These are phyloP conservation scores for Athripsodes cinereus DNA, from an alignment of 2,888 invertebrate species.

Conservation along the genomic window DNA sequence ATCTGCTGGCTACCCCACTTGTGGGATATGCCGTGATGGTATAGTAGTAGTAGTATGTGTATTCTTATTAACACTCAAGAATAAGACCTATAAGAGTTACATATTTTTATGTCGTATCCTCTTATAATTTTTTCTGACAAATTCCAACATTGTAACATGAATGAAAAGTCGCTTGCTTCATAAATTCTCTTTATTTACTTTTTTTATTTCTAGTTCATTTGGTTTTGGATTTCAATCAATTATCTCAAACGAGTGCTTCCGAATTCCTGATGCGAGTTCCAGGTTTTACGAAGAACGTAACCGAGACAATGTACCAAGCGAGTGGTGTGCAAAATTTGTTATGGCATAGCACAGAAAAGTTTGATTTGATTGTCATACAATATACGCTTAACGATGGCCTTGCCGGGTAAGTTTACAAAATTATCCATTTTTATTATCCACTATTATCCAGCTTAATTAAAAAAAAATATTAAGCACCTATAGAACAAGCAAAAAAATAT, in stretches of 20 bases:
- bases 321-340: slow-evolving; percentile 8
- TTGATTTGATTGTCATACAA: slow-evolving; percentile 20
- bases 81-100: too few relatives aligned
- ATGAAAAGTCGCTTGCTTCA: too few relatives aligned
- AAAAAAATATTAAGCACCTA: too few relatives aligned
- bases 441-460: not conserved
- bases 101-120: too few relatives aligned
- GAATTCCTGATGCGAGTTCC: not conserved
- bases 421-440: not conserved
- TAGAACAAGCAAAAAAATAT: too few relatives aligned
- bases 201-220: not conserved
- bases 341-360: slow-evolving; percentile 16
- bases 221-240: not conserved
- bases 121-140: too few relatives aligned
- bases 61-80: too few relatives aligned
- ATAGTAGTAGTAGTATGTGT: too few relatives aligned
- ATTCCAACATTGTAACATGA: too few relatives aligned
- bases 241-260: not conserved
- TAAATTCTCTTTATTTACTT: too few relatives aligned
- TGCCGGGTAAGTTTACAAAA: slow-evolving; percentile 10
- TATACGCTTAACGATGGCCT: slow-evolving; percentile 22
- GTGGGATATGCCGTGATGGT: too few relatives aligned
- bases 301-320: not conserved
- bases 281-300: not conserved
- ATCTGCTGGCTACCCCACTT: too few relatives aligned